These are phyloP conservation scores for Lissonota sp. DNA, from an alignment of 2,888 invertebrate species.

Conservation along the genomic window DNA sequence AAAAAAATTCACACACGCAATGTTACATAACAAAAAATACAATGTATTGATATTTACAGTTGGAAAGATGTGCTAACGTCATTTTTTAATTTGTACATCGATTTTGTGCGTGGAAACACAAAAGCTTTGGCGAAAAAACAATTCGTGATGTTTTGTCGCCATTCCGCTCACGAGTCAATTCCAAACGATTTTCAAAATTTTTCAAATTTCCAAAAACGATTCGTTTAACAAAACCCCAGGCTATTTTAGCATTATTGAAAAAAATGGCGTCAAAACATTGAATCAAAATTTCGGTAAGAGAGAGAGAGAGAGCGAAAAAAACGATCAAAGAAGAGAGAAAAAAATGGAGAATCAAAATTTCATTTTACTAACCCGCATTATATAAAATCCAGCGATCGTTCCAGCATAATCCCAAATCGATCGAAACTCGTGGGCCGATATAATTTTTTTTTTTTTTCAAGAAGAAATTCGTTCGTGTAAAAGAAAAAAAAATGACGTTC, in stretches of 20 bases:
- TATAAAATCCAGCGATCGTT: constrained; percentile 70
- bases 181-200: constrained; percentile 9
- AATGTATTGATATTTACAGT: constrained; percentile 65
- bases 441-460: constrained; percentile 42
- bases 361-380: constrained; percentile 74
- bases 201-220: neutral
- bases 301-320: constrained; percentile 5
- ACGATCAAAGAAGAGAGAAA: constrained; percentile 38
- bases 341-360: constrained; percentile 48
- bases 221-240: neutral
- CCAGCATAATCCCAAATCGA: constrained; percentile 70
- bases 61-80: constrained; percentile 80
- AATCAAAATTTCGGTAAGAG: constrained; percentile 28
- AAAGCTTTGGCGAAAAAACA: constrained; percentile 69
- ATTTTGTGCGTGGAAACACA: constrained; percentile 78
- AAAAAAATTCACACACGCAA: constrained; percentile 26
- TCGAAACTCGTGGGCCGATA: constrained; percentile 45
- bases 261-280: constrained; percentile 67
- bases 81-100: constrained; percentile 77
- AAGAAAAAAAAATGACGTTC: constrained; percentile 70
- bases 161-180: constrained; percentile 33
- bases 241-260: neutral
- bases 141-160: constrained; percentile 68
- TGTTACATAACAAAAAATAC: constrained; percentile 55
- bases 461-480: too few relatives aligned